Evolutionary conservation across 2,113 vertebrate genomes (phyloP), one percentile per base, ranked within the genome.

Genomic region (Cyprinodon variegatus): DNA sequence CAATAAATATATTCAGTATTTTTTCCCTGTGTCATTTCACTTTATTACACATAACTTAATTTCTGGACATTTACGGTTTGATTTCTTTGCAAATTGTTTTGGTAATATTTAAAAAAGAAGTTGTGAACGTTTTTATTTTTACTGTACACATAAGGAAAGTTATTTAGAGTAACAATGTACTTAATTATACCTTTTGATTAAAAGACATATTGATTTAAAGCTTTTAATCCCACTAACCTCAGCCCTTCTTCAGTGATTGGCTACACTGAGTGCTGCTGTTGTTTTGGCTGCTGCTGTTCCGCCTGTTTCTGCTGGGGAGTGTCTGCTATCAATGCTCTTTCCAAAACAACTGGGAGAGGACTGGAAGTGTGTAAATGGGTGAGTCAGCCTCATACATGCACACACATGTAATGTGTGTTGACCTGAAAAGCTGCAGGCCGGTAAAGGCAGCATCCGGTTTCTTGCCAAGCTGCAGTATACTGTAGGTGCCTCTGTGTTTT

Each of bases 241-340:
- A 41, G 61, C 20, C n/a, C n/a, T 15, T 17, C 38, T 36, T 45
- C 67, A 59, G 3, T 70, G 46, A 76, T 68, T 37, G 61, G 61
- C 12, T 77, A 2, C 39, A 14, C 38, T 61, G 64, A 74, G 1
- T 14, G n/a, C 46, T 48, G 20, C 72, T 48, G n/a, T 15, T 64
- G 74, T 59, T 77, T 77, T 64, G 22, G 61, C 37, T 57, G 2
- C 14, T 57, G 22, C 53, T 70, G 38, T 29, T 75, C 48, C 12
- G 41, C 40, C 65, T 63, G 45, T 59, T 14, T 71, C 69, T 40
- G 40, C 40, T 61, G 40, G 41, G 36, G 29, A 65, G 67, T 13
- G 43, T 71, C 68, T 77, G 61, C 45, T 70, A 61, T 65, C 0
- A 60, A 39, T 65, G 0, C 36, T 61, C 13, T 60, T 14, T 20